These are phyloP conservation scores for Apis cerana DNA, from an alignment of 1,140 invertebrate genomes.

Conservation along the genomic window DNA sequence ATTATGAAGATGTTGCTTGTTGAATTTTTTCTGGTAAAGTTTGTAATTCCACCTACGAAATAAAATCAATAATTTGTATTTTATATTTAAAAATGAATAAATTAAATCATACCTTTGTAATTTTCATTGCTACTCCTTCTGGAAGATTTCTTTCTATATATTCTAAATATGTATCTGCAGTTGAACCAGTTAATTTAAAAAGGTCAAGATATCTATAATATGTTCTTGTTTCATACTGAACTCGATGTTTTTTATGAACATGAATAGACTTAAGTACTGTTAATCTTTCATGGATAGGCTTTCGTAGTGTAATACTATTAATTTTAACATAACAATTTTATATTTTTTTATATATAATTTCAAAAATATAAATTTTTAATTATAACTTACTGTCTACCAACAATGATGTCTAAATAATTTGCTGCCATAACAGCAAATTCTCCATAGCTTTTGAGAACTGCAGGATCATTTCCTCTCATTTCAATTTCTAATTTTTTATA, in stretches of 20 bases:
- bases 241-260: slow-evolving; percentile 96
- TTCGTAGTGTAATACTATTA: slow-evolving; percentile 86
- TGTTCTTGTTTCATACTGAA: slow-evolving; percentile 98
- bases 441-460: slow-evolving; percentile 93
- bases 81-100: slow-evolving; percentile 24
- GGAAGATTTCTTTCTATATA: slow-evolving; percentile 98
- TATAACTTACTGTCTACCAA: slow-evolving; percentile 86
- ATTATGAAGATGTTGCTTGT: neutral
- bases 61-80: slow-evolving; percentile 22
- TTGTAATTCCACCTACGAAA: slow-evolving; percentile 82
- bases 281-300: slow-evolving; percentile 88
- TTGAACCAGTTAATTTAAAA: slow-evolving; percentile 94
- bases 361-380: slow-evolving; percentile 1
- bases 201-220: slow-evolving; percentile 94
- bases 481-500: slow-evolving; percentile 93
- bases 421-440: slow-evolving; percentile 91
- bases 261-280: slow-evolving; percentile 94
- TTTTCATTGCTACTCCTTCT: slow-evolving; percentile 97
- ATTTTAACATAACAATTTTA: slow-evolving; percentile 29
- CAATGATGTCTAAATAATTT: slow-evolving; percentile 88
- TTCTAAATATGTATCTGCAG: slow-evolving; percentile 96
- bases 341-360: neutral
- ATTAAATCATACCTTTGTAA: slow-evolving; percentile 87
- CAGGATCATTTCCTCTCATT: slow-evolving; percentile 91
- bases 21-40: slow-evolving; percentile 62